Conservation (phyloP, 2,888 invertebrate genomes). For the Netelia virgata region DNA sequence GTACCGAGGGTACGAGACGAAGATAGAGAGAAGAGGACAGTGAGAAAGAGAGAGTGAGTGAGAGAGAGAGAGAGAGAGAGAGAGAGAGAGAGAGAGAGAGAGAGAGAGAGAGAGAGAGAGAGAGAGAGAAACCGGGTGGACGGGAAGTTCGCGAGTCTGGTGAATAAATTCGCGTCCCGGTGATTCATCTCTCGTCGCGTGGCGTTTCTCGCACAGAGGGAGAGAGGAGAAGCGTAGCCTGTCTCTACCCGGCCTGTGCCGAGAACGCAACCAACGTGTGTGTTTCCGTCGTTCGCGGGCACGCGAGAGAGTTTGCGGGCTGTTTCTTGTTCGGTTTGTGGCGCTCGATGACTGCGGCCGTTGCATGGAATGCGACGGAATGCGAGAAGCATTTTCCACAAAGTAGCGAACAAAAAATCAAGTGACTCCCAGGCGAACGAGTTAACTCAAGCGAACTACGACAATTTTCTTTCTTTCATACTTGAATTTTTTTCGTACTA, state of each 20-base stretch:
- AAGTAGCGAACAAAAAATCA: conserved; percentile 10
- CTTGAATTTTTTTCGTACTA: not conserved
- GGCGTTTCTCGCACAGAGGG: conserved; percentile 54
- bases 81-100: conserved; percentile 31
- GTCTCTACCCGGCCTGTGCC: conserved; percentile 28
- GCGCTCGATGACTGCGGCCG: conserved; percentile 26
- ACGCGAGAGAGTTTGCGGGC: conserved; percentile 51
- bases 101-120: conserved; percentile 7
- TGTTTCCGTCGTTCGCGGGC: not conserved
- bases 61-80: conserved; percentile 30
- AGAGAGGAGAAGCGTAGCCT: conserved; percentile 6
- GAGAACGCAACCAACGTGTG: conserved; percentile 14
- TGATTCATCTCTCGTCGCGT: conserved; percentile 64
- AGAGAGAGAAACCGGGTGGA: conserved; percentile 38
- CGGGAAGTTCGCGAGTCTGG: conserved; percentile 63
- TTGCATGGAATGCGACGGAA: conserved; percentile 41
- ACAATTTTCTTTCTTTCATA: not conserved
- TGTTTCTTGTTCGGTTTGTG: conserved; percentile 53
- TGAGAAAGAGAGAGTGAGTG: conserved; percentile 6
- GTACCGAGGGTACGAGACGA: conserved; percentile 39
- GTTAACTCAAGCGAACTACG: not conserved
- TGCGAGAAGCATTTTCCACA: conserved; percentile 54
- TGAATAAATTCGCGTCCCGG: conserved; percentile 68
- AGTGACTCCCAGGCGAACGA: not conserved
- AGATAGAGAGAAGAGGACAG: conserved; percentile 41